A percentile compares a stretch with the other conserved stretches of the same genome.
Conservation (phyloP, 1,140 invertebrate species). For the Steinernema feltiae region DNA sequence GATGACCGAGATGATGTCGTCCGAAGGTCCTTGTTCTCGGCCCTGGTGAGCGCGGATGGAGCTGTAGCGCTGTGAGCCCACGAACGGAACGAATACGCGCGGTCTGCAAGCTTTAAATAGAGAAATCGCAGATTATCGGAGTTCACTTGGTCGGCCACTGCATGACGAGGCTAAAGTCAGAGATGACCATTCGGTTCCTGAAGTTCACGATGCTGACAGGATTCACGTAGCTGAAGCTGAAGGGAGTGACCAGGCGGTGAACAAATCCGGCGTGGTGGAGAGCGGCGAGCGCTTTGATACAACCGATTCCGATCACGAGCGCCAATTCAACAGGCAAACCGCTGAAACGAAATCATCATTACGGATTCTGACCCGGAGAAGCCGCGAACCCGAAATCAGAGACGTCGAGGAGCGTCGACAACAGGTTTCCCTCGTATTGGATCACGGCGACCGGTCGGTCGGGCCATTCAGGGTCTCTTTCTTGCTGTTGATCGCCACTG, state of each 20-base stretch:
- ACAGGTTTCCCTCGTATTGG: slow-evolving; percentile 1
- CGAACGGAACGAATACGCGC: background rate
- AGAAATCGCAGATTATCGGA: background rate
- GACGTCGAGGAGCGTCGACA: background rate
- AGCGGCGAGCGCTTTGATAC: slow-evolving; percentile 6
- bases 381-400: background rate
- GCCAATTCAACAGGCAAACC: background rate
- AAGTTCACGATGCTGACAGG: slow-evolving; percentile 21
- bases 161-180: background rate
- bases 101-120: background rate
- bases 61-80: slow-evolving; percentile 15
- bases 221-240: slow-evolving; percentile 19
- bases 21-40: slow-evolving; percentile 18
- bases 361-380: background rate
- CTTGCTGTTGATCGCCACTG: background rate
- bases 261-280: slow-evolving; percentile 20
- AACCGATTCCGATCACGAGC: slow-evolving; percentile 20
- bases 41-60: slow-evolving; percentile 16
- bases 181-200: slow-evolving; percentile 1
- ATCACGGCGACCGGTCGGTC: background rate
- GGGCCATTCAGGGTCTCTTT: background rate
- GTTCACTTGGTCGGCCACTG: background rate
- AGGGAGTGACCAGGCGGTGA: slow-evolving; percentile 25
- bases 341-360: slow-evolving; percentile 14
- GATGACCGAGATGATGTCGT: slow-evolving; percentile 26